Evolutionary conservation across 2,113 vertebrate species (phyloP), one percentile per base, ranked within the genome.

Genomic region (Gyps fulvus): DNA sequence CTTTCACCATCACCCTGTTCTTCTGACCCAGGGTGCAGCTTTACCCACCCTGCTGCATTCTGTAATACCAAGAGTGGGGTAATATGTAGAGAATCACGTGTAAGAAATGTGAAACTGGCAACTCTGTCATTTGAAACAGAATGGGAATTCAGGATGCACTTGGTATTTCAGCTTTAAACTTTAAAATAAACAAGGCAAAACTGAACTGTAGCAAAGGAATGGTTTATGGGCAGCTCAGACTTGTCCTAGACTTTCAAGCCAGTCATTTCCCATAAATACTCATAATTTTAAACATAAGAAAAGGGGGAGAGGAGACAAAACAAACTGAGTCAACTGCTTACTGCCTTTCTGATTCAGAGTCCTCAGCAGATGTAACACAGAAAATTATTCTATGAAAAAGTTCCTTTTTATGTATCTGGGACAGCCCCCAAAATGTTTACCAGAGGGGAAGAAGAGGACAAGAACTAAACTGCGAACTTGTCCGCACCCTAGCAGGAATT

Each of bases 311-410:
- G 67, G 67, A 93, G 78, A 94, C 93, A 95, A 94, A 96, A 91
- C 89, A 95, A 91, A 87, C 84, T 96, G 91, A 97, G 89, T 97
- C 94, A 97, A 88, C 87, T 88, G 82, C 50, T 89, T 91, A 90
- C 83, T 91, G 94, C 76, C 89, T 95, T 97, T 97, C 91, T 97
- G 95, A 96, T 97, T 97, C 95, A 97, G 93, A 87, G 58, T 61
- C 87, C 65, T 94, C 81, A 80, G 87, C 95, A 95, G 91, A 95
- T 87, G 81, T 22, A 90, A 83, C 58, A 89, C 81, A 91, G 77
- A 97, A 95, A 83, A 94, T 94, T 88, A 83, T 95, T 95, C 87
- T 95, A 45, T 47, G 65, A 94, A 96, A 93, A 97, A 81, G 79
- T 93, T 94, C 63, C 74, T 94, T 95, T 95, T 96, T 94, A 91